phyloP scores from a whole-genome alignment of 2,888 invertebrate species.

The Melinaea marsaeus region DNA sequence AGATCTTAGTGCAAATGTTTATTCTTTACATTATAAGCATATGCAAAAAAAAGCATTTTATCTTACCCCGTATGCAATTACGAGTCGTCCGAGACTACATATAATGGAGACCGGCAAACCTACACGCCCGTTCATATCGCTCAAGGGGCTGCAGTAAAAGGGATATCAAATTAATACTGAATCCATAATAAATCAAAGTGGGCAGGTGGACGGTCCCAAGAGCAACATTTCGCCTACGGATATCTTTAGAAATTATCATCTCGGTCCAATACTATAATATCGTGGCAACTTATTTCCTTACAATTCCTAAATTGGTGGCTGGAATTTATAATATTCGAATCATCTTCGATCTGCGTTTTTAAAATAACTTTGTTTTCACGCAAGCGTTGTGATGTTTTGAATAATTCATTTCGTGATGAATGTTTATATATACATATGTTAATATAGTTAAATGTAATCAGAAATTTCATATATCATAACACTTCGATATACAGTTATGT shows the following conservation, averaged over 20 bases:
- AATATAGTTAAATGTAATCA: not conserved
- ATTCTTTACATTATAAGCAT: slow-evolving; percentile 40
- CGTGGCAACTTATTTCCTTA: slow-evolving; percentile 33
- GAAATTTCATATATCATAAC: not conserved
- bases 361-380: slow-evolving; percentile 18
- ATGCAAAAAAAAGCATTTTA: slow-evolving; percentile 63
- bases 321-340: slow-evolving; percentile 55
- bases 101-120: slow-evolving; percentile 69
- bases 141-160: slow-evolving; percentile 74
- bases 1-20: slow-evolving; percentile 10
- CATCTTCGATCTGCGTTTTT: slow-evolving; percentile 36
- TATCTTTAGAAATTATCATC: slow-evolving; percentile 71
- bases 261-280: slow-evolving; percentile 43
- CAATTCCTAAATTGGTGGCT: slow-evolving; percentile 38
- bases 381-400: slow-evolving; percentile 2
- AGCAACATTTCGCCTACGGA: slow-evolving; percentile 71
- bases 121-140: slow-evolving; percentile 65
- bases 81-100: slow-evolving; percentile 69
- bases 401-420: slow-evolving; percentile 1
- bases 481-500: slow-evolving; percentile 12
- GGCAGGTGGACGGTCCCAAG: slow-evolving; percentile 73
- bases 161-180: slow-evolving; percentile 78
- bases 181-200: slow-evolving; percentile 77
- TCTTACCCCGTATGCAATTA: slow-evolving; percentile 73
- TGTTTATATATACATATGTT: not conserved